These are phyloP conservation scores for Mythimna albipuncta DNA, from an alignment of 2,888 invertebrate genomes.

Conservation along the genomic window DNA sequence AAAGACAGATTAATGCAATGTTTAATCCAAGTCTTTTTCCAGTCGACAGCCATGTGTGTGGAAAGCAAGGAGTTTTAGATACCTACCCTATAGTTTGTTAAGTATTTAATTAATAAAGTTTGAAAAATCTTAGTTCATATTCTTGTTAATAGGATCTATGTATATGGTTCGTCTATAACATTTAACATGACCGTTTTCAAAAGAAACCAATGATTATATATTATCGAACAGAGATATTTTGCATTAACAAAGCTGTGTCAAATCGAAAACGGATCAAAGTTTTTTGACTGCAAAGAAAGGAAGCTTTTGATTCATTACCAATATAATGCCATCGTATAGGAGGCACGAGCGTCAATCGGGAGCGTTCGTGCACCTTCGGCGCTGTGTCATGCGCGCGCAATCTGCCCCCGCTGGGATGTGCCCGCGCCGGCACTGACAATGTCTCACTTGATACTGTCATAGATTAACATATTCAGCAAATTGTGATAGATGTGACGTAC, in stretches of 20 bases:
- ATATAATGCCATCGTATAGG: constrained; percentile 40
- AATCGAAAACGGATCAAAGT: constrained; percentile 26
- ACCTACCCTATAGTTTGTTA: too few relatives aligned
- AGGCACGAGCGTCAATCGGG: constrained; percentile 54
- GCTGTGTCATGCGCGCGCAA: constrained; percentile 88
- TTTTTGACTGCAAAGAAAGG: background rate
- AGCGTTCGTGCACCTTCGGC: constrained; percentile 64
- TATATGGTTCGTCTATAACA: too few relatives aligned
- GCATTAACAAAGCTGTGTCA: background rate
- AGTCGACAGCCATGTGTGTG: too few relatives aligned
- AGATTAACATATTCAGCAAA: constrained; percentile 57
- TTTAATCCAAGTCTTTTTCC: too few relatives aligned
- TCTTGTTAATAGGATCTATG: too few relatives aligned
- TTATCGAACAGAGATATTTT: too few relatives aligned
- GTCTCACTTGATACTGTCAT: constrained; percentile 75
- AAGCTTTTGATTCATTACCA: constrained; percentile 26
- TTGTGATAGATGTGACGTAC: constrained; percentile 4
- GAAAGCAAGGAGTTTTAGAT: too few relatives aligned
- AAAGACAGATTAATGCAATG: too few relatives aligned
- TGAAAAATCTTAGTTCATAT: too few relatives aligned
- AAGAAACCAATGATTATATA: too few relatives aligned
- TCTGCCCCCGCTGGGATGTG: constrained; percentile 85
- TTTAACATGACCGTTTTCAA: too few relatives aligned
- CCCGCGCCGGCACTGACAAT: constrained; percentile 70
- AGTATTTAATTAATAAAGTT: too few relatives aligned